phyloP scores from a whole-genome alignment of 2,797 vertebrate species.

The Tangara arthus region DNA sequence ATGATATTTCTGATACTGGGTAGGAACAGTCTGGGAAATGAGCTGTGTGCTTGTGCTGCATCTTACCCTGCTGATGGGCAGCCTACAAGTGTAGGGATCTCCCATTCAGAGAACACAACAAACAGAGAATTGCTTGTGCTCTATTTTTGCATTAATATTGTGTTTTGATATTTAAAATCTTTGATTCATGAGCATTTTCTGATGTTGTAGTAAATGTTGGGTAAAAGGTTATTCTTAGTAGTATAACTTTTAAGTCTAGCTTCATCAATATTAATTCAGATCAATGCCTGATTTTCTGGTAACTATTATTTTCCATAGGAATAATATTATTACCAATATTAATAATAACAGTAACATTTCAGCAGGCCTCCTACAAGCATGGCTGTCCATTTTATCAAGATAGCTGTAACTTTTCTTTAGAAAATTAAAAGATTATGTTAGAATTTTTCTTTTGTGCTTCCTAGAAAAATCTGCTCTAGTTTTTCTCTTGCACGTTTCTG shows the following conservation, averaged over 20 bases:
- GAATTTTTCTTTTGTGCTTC: neutral
- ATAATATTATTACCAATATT: neutral
- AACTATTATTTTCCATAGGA: neutral
- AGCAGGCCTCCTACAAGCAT: neutral
- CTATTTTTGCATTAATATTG: neutral
- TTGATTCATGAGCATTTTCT: neutral
- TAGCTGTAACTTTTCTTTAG: neutral
- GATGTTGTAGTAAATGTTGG: neutral
- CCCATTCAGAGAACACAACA: neutral
- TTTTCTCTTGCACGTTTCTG: neutral
- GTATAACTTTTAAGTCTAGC: too few species aligned
- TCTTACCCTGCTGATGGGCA: neutral
- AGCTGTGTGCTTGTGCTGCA: neutral
- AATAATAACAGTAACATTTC: neutral
- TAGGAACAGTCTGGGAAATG: neutral
- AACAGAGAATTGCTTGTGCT: neutral
- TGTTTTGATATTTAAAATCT: neutral
- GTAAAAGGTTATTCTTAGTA: neutral
- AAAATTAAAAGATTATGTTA: neutral
- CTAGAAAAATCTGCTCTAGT: constrained; percentile 2
- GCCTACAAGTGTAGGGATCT: neutral
- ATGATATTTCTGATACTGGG: neutral
- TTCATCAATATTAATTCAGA: neutral
- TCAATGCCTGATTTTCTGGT: neutral
- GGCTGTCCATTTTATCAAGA: neutral